Evolutionary conservation across 2,113 vertebrate species (phyloP).

Genomic region (Ailuropoda melanoleuca): DNA sequence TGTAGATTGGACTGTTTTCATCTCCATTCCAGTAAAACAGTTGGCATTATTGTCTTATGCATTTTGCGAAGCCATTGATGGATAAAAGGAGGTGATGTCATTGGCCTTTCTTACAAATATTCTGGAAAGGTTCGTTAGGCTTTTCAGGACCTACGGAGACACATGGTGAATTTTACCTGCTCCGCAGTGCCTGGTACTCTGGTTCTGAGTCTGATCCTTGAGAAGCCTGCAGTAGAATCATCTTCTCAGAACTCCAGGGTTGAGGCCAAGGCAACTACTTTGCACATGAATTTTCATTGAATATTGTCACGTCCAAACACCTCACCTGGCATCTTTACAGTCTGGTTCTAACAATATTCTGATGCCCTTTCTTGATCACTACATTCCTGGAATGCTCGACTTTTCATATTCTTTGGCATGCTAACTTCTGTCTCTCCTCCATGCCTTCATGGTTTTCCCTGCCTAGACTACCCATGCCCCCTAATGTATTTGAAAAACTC

Average conservation of each 20-base stretch:
- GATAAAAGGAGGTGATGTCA: background rate
- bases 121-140: background rate
- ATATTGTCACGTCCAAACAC: background rate
- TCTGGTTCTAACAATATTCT: background rate
- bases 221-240: background rate
- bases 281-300: background rate
- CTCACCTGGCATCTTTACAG: background rate
- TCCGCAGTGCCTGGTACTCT: background rate
- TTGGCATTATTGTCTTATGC: background rate
- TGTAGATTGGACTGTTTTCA: background rate
- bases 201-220: background rate
- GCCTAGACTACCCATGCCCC: background rate
- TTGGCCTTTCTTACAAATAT: background rate
- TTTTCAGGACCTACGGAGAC: background rate
- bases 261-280: background rate
- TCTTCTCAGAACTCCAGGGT: background rate
- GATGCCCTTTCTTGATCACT: background rate
- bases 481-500: background rate
- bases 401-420: background rate
- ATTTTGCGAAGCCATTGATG: background rate
- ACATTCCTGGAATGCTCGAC: background rate
- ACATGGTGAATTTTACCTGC: background rate
- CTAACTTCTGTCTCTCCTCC: background rate
- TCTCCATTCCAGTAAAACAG: background rate
- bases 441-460: background rate